These are phyloP conservation scores for Tetramorium bicarinatum DNA, from an alignment of 2,888 invertebrate genomes.

Conservation along the genomic window DNA sequence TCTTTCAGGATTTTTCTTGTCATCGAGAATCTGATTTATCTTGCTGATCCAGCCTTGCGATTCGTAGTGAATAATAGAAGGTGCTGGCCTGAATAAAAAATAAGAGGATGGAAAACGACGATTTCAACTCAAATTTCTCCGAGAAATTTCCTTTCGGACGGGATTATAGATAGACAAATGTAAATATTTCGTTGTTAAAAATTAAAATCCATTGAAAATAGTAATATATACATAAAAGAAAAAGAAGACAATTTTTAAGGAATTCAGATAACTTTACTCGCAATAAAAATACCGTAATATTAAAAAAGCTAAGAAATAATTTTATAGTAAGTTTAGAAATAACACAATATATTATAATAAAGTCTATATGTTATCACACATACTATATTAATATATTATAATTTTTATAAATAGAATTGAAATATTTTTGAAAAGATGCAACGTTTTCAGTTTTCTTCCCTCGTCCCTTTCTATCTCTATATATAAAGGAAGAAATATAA, in stretches of 20 bases:
- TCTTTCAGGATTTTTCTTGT: constrained; percentile 39
- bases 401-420: not conserved
- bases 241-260: not conserved
- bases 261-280: not conserved
- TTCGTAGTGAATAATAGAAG: constrained; percentile 31
- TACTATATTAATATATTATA: not conserved
- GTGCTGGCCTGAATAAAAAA: not conserved
- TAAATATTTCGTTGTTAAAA: not conserved
- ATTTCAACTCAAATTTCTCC: constrained; percentile 19
- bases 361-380: too few relatives aligned
- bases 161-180: constrained; percentile 3
- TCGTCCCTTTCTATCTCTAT: not conserved
- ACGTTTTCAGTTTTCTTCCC: too few relatives aligned
- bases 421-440: not conserved
- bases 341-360: too few relatives aligned
- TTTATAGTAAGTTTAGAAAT: constrained; percentile 17
- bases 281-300: not conserved
- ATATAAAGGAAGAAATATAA: too few relatives aligned
- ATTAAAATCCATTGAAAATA: not conserved
- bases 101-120: not conserved
- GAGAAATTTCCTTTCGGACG: not conserved
- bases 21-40: constrained; percentile 52
- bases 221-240: not conserved
- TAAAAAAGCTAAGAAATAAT: not conserved
- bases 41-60: constrained; percentile 33